A percentile compares a stretch with the other conserved stretches of the same genome.
Evolutionary conservation across 2,888 invertebrate species (phyloP).

Genomic region (Mythimna albipuncta): DNA sequence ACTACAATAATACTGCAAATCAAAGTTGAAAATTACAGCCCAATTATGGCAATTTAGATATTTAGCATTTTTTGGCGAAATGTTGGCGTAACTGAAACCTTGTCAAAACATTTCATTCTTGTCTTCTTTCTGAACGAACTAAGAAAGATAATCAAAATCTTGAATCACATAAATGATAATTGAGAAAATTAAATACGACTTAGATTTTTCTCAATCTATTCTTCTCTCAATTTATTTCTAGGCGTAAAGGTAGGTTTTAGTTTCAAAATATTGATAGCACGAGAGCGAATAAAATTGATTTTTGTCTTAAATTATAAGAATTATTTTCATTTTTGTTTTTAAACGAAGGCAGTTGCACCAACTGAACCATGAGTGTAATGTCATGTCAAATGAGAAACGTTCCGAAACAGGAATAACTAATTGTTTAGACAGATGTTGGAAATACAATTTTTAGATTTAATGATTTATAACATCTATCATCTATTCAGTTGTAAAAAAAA

Average conservation of each 20-base stretch:
- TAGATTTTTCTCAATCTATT: too few species aligned
- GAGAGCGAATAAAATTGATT: background rate
- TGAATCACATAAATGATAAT: background rate
- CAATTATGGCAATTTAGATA: constrained; percentile 76
- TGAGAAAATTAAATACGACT: background rate
- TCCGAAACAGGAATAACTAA: constrained; percentile 25
- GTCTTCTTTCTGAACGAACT: constrained; percentile 49
- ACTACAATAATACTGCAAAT: constrained; percentile 73
- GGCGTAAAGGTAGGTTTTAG: background rate
- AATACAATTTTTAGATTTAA: background rate
- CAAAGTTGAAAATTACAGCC: constrained; percentile 74
- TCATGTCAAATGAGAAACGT: constrained; percentile 52
- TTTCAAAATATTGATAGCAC: too few species aligned
- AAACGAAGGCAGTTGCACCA: constrained; percentile 35
- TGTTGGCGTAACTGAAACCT: constrained; percentile 62
- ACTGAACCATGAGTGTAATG: constrained; percentile 20
- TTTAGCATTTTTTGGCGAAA: constrained; percentile 70
- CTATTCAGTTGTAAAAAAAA: rapidly evolving
- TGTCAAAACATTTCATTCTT: constrained; percentile 59
- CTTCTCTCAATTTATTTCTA: too few species aligned
- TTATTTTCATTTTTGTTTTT: constrained; percentile 13
- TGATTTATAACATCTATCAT: too few species aligned
- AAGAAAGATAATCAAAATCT: background rate
- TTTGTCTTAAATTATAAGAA: background rate
- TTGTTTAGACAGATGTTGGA: background rate